Evolutionary conservation across 2,888 invertebrate species (phyloP).

Genomic region (Chaitophorus viminalis): DNA sequence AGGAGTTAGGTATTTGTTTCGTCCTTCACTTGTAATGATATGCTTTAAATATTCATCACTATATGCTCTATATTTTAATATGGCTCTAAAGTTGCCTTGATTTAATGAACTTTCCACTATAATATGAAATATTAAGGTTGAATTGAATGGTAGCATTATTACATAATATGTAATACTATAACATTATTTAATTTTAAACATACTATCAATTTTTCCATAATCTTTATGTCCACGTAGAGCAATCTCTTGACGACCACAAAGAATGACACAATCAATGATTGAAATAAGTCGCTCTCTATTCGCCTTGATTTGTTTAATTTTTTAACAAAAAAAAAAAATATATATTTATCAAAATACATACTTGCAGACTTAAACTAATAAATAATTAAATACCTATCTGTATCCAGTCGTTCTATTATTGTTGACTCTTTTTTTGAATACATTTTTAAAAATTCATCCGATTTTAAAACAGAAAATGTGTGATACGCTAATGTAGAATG

Average conservation of each 20-base stretch:
- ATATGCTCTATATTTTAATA: too few species aligned
- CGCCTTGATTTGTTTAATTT: neutral
- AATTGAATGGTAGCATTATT: too few species aligned
- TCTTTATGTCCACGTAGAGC: conserved; percentile 3
- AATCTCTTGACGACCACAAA: conserved; percentile 21
- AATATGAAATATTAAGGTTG: too few species aligned
- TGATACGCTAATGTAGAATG: too few species aligned
- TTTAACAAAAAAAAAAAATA: neutral
- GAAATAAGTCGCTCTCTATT: conserved; percentile 2
- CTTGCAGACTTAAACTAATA: neutral
- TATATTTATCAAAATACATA: neutral
- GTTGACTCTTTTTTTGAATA: conserved; percentile 22
- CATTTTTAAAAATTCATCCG: neutral
- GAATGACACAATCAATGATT: conserved; percentile 5
- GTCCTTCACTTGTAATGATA: too few species aligned
- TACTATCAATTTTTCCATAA: conserved; percentile 8
- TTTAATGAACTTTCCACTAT: too few species aligned
- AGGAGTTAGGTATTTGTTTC: too few species aligned
- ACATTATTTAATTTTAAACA: neutral
- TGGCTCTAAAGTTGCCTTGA: too few species aligned
- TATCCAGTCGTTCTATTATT: conserved; percentile 26
- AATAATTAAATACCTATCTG: conserved; percentile 16
- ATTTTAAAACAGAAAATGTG: too few species aligned
- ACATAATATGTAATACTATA: too few species aligned
- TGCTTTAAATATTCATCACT: too few species aligned